Conservation (phyloP, 2,797 vertebrate species). For the Hapalemur alaotrensis region DNA sequence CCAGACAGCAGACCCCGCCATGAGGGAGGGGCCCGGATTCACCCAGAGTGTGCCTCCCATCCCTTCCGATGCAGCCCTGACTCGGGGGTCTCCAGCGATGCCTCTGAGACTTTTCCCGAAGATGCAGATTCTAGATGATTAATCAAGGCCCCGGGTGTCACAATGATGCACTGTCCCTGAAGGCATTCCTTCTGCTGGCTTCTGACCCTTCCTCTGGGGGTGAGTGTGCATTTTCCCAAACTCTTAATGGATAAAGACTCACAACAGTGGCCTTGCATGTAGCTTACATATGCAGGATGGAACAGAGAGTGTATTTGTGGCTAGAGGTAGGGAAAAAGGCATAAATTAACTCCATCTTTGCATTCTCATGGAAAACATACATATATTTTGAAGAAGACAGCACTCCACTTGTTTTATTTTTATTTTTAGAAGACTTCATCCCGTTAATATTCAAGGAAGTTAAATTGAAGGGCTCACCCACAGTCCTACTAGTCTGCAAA, state of each 20-base stretch:
- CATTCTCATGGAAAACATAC: background rate
- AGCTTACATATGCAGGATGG: background rate
- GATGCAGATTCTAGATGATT: background rate
- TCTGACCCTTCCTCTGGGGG: conserved; percentile 39
- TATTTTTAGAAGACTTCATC: background rate
- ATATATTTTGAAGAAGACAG: background rate
- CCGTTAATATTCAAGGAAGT: background rate
- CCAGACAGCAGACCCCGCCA: background rate
- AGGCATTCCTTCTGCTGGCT: background rate
- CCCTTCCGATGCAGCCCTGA: background rate
- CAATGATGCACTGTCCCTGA: conserved; percentile 37
- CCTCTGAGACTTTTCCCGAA: background rate
- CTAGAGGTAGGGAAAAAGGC: background rate
- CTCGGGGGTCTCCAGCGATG: rapidly evolving
- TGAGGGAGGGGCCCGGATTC: rapidly evolving
- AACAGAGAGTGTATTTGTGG: background rate
- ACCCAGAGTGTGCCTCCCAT: rapidly evolving
- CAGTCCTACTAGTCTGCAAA: background rate
- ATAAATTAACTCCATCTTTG: background rate
- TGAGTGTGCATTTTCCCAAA: conserved; percentile 37
- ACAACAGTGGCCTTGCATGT: background rate
- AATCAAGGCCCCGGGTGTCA: background rate
- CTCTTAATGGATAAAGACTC: background rate
- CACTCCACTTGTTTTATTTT: background rate
- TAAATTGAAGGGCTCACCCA: background rate